Evolutionary conservation across 2,797 vertebrate species (phyloP).

Genomic region (Coreius guichenoti): DNA sequence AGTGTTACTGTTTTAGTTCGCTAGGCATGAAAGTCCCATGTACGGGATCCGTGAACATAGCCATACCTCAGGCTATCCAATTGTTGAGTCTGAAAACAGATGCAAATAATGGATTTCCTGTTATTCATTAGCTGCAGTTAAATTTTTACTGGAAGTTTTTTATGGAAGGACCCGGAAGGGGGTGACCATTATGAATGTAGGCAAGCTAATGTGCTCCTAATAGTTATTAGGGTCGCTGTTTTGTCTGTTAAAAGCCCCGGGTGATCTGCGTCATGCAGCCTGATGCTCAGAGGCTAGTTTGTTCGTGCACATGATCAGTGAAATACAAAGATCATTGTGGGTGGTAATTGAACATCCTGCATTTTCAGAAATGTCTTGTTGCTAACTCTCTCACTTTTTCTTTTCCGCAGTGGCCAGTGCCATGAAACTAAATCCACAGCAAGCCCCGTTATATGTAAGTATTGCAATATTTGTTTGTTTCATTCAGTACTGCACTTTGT

Average conservation of each 20-base stretch:
- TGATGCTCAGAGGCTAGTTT: not conserved
- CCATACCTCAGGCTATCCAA: not conserved
- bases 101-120: conserved; percentile 27
- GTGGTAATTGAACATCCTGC: not conserved
- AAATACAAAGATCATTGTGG: not conserved
- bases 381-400: conserved; percentile 42
- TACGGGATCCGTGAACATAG: not conserved
- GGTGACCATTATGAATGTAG: conserved; percentile 1
- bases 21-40: not conserved
- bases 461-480: conserved; percentile 27
- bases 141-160: conserved; percentile 17
- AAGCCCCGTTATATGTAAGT: conserved; percentile 95
- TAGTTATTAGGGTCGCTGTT: not conserved
- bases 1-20: not conserved
- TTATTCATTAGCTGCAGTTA: conserved; percentile 32
- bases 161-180: not conserved
- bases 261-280: not conserved
- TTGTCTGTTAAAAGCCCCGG: conserved; percentile 23
- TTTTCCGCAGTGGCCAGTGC: conserved; percentile 79
- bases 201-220: conserved; percentile 24
- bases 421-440: conserved; percentile 95
- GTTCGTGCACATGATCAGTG: not conserved
- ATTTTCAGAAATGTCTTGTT: not conserved
- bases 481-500: not conserved
- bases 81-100: conserved; percentile 21